Percentiles rank a stretch among this genome's conserved stretches.
These are phyloP conservation scores for Monodelphis domestica DNA, from an alignment of 2,797 vertebrate genomes.

Conservation along the genomic window DNA sequence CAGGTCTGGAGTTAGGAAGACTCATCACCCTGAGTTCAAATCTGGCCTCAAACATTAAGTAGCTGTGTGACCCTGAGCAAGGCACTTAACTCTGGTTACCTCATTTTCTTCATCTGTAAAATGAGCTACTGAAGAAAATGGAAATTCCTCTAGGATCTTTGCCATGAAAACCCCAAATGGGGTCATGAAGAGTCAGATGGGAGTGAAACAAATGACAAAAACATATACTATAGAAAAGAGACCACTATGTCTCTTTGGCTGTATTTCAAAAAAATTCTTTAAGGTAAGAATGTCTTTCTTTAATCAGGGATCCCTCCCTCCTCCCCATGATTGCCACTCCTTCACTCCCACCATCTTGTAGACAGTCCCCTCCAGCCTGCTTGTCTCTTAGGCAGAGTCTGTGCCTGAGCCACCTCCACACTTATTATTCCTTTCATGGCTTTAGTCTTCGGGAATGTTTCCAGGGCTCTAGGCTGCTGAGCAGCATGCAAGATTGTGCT, in stretches of 20 bases:
- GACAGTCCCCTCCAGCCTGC: neutral
- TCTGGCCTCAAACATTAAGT: no score
- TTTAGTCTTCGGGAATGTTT: neutral
- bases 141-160: no score
- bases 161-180: no score
- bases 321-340: neutral
- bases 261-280: neutral
- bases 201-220: no score
- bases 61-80: no score
- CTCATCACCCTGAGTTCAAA: no score
- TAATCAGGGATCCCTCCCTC: neutral
- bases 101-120: no score
- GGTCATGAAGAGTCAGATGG: no score
- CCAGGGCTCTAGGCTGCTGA: neutral
- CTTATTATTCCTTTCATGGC: neutral
- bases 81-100: no score
- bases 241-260: neutral
- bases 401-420: neutral
- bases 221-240: neutral
- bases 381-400: neutral
- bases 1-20: no score
- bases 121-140: no score
- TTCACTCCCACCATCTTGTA: neutral
- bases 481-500: neutral
- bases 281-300: neutral